phyloP scores from a whole-genome alignment of 2,888 invertebrate species.

The Ceraclea dissimilis region DNA sequence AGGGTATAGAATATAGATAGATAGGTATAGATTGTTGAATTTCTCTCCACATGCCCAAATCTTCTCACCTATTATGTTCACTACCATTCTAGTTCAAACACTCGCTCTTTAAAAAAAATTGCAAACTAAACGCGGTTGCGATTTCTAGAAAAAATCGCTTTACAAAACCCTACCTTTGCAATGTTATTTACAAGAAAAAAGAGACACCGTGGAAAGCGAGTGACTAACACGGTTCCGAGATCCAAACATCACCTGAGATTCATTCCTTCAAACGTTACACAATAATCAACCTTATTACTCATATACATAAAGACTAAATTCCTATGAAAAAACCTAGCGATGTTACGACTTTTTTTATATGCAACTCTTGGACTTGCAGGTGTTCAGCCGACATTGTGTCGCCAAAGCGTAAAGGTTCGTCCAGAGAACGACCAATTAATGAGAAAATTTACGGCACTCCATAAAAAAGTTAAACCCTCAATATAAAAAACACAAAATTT shows the following conservation, averaged over 20 bases:
- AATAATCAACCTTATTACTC: not conserved
- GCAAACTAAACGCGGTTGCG: too few relatives aligned
- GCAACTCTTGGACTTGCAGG: slow-evolving; percentile 16
- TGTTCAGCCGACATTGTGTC: slow-evolving; percentile 26
- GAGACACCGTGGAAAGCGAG: slow-evolving; percentile 16
- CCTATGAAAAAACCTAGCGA: not conserved
- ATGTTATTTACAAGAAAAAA: not conserved
- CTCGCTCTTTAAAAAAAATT: too few relatives aligned
- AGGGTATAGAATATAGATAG: too few relatives aligned
- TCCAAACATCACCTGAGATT: slow-evolving; percentile 12
- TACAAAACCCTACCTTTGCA: not conserved
- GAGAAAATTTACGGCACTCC: not conserved
- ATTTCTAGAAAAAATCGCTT: not conserved
- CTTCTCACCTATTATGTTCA: too few relatives aligned
- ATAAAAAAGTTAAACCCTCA: not conserved
- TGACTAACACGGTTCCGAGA: slow-evolving; percentile 12
- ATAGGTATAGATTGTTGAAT: too few relatives aligned
- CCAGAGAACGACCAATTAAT: not conserved
- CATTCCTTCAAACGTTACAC: not conserved
- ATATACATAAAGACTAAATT: not conserved
- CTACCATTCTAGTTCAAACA: too few relatives aligned
- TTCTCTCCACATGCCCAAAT: too few relatives aligned
- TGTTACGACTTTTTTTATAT: not conserved
- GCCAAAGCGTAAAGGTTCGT: slow-evolving; percentile 17
- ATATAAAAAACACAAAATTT: not conserved